phyloP scores from a whole-genome alignment of 1,140 invertebrate species.

The Scylla paramamosain region DNA sequence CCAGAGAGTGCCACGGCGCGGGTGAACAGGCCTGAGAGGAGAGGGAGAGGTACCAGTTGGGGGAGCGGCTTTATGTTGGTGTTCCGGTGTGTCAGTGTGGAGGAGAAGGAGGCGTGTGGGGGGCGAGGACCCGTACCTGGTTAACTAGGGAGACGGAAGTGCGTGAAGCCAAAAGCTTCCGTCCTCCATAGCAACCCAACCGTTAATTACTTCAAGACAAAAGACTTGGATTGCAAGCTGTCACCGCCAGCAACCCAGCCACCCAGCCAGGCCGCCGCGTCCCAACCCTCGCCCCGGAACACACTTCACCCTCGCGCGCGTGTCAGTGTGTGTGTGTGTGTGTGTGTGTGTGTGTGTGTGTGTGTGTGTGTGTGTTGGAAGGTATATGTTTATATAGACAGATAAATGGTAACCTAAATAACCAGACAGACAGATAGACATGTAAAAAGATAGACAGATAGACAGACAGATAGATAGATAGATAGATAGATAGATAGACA shows the following conservation, averaged over 20 bases:
- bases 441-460: too few species aligned
- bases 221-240: conserved; percentile 61
- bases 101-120: neutral
- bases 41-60: neutral
- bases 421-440: too few species aligned
- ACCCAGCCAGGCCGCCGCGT: conserved; percentile 3
- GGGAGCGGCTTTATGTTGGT: neutral
- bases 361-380: conserved; percentile 33
- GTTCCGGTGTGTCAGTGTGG: neutral
- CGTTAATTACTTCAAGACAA: conserved; percentile 70
- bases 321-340: neutral
- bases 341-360: neutral
- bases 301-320: neutral
- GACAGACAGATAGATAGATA: too few species aligned
- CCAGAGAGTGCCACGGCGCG: conserved; percentile 78
- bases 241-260: neutral
- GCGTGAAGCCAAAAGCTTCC: neutral
- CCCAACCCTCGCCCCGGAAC: neutral
- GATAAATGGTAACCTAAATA: neutral
- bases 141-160: neutral
- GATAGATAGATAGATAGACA: neutral
- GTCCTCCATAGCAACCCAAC: conserved; percentile 43
- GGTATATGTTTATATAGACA: neutral
- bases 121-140: neutral
- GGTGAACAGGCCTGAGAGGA: conserved; percentile 77